These are phyloP conservation scores for Calameuta pallipes DNA, from an alignment of 2,888 invertebrate species.

Conservation along the genomic window DNA sequence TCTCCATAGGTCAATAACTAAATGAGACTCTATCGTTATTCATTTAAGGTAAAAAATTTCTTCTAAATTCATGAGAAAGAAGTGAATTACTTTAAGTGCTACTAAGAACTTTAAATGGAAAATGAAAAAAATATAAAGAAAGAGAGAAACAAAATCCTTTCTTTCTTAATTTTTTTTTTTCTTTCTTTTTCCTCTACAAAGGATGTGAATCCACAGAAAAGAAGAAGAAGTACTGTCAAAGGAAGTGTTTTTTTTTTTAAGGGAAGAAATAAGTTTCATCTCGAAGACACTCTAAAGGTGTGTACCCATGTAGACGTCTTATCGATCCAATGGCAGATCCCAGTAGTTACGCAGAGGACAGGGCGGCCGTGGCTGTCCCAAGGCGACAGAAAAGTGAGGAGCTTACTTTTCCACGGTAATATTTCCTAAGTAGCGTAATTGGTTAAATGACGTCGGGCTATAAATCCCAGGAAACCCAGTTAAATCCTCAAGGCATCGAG, in stretches of 20 bases:
- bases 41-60: not conserved
- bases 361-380: not conserved
- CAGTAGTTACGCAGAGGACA: not conserved
- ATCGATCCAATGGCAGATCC: not conserved
- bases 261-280: not conserved
- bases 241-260: not conserved
- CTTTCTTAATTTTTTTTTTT: not conserved
- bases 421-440: not conserved
- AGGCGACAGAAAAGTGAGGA: not conserved
- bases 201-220: not conserved
- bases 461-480: not conserved
- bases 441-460: not conserved
- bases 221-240: not conserved
- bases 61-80: not conserved
- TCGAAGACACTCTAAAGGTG: not conserved
- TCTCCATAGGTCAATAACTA: not conserved
- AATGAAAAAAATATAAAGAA: not conserved
- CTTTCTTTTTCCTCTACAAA: not conserved
- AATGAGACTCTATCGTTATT: not conserved
- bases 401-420: constrained; percentile 1
- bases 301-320: not conserved
- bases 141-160: not conserved
- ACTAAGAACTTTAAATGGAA: not conserved
- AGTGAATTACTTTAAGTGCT: not conserved
- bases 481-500: not conserved